Conservation (phyloP, 2,888 invertebrate genomes). For the Oligia fasciuncula region DNA sequence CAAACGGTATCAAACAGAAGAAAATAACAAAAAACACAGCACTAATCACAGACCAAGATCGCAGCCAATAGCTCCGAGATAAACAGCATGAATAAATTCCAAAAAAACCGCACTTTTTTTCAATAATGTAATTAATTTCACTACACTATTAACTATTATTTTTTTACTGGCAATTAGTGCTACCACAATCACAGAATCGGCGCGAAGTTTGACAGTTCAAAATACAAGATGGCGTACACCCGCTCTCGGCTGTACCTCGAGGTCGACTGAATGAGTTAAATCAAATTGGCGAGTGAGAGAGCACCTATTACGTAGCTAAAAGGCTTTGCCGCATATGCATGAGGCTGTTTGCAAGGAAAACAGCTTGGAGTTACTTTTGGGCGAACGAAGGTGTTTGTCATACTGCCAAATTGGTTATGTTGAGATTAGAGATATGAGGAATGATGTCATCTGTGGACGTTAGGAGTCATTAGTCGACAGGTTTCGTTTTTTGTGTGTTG, state of each 20-base stretch:
- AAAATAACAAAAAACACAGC: slow-evolving; percentile 70
- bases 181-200: slow-evolving; percentile 74
- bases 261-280: slow-evolving; percentile 86
- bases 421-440: slow-evolving; percentile 51
- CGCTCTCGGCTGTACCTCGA: slow-evolving; percentile 82
- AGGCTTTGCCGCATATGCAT: slow-evolving; percentile 80
- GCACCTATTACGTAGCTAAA: slow-evolving; percentile 76
- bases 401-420: slow-evolving; percentile 67
- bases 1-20: slow-evolving; percentile 69
- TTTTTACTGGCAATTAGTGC: slow-evolving; percentile 63
- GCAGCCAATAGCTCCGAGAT: slow-evolving; percentile 57
- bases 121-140: slow-evolving; percentile 59
- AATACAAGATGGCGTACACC: slow-evolving; percentile 77
- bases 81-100: slow-evolving; percentile 61
- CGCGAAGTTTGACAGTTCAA: slow-evolving; percentile 80
- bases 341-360: slow-evolving; percentile 87
- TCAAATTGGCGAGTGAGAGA: slow-evolving; percentile 78
- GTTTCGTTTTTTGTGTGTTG: slow-evolving; percentile 46
- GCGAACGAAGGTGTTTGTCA: slow-evolving; percentile 73
- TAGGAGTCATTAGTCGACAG: slow-evolving; percentile 53
- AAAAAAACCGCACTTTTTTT: slow-evolving; percentile 50
- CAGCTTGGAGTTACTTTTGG: slow-evolving; percentile 75
- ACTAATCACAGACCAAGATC: slow-evolving; percentile 75
- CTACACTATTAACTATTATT: slow-evolving; percentile 56
- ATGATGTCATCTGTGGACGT: slow-evolving; percentile 65